Evolutionary conservation across 2,113 vertebrate species (phyloP).

Genomic region (Mormyrus lacerda): DNA sequence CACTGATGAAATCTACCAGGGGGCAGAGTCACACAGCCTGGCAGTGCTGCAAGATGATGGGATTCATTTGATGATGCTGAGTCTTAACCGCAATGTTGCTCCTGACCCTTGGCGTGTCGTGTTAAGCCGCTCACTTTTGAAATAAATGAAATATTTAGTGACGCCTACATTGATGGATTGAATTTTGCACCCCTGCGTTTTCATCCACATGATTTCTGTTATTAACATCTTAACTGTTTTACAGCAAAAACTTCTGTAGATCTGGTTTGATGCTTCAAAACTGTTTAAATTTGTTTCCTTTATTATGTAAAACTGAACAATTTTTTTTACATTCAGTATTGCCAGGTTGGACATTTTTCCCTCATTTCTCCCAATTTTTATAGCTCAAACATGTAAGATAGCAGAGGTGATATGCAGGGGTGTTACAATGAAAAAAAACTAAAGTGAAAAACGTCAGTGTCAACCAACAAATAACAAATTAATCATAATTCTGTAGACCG

Average conservation of each 20-base stretch:
- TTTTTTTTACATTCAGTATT: background rate
- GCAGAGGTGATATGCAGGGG: background rate
- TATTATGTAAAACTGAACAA: background rate
- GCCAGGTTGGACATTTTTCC: background rate
- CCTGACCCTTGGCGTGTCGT: background rate
- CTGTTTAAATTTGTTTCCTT: background rate
- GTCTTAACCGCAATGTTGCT: background rate
- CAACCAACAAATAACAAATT: background rate
- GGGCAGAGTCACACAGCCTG: background rate
- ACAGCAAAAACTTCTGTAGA: background rate
- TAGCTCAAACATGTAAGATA: background rate
- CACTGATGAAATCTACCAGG: background rate
- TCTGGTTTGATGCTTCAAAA: background rate
- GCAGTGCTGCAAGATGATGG: background rate
- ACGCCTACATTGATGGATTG: background rate
- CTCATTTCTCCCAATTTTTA: background rate
- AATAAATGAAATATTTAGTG: background rate
- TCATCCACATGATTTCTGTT: background rate
- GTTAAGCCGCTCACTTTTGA: background rate
- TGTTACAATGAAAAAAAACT: background rate
- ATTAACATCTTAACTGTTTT: background rate
- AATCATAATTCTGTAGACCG: background rate
- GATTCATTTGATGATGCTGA: background rate
- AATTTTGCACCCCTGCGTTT: background rate
- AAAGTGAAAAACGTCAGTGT: background rate